Evolutionary conservation across 2,888 invertebrate species (phyloP).

Genomic region (Hypomecis punctinalis): DNA sequence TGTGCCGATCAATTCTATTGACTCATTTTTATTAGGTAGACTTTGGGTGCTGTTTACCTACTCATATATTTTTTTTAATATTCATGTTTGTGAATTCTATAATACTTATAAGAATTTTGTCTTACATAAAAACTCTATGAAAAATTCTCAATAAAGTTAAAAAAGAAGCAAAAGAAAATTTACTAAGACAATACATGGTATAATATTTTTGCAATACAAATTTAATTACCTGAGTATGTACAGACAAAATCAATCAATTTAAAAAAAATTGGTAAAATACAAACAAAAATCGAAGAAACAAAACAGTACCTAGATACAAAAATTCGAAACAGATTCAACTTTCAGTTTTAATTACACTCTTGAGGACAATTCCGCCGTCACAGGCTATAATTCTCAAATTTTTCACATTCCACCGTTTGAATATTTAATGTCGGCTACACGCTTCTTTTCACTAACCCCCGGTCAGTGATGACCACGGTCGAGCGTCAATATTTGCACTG

Average conservation of each 20-base stretch:
- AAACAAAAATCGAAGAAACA: constrained; percentile 29
- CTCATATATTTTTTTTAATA: no score
- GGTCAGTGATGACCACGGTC: constrained; percentile 79
- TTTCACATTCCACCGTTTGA: constrained; percentile 46
- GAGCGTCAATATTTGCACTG: constrained; percentile 75
- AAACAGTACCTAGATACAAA: constrained; percentile 21
- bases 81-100: no score
- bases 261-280: neutral
- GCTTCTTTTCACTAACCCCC: constrained; percentile 59
- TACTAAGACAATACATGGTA: no score
- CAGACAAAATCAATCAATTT: neutral
- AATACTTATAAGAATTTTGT: no score
- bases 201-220: no score
- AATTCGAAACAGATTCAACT: constrained; percentile 36
- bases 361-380: constrained; percentile 37
- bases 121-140: no score
- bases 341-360: constrained; percentile 37
- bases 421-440: constrained; percentile 64
- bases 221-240: no score
- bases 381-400: constrained; percentile 39
- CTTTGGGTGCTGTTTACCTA: no score
- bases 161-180: no score
- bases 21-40: no score
- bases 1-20: no score
- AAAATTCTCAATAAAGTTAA: no score